A percentile compares a stretch with the other conserved stretches of the same genome.
Evolutionary conservation across 2,888 invertebrate genomes (phyloP).

Genomic region (Hypomecis atomaria): DNA sequence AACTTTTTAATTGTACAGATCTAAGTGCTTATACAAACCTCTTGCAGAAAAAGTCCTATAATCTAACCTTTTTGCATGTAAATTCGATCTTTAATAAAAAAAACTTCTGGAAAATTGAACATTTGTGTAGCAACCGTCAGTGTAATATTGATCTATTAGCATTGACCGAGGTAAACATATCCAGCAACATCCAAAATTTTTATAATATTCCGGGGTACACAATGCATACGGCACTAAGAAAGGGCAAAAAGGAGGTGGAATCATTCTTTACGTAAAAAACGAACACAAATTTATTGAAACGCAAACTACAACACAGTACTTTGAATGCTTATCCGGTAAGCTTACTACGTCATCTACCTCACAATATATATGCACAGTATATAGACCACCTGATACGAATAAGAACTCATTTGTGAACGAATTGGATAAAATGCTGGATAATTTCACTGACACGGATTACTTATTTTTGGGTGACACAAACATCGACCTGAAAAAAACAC

Average conservation of each 20-base stretch:
- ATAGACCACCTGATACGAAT: conserved; percentile 12
- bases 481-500: conserved; percentile 8
- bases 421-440: conserved; percentile 4
- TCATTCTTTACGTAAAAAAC: conserved; percentile 11
- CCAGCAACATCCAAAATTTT: neutral
- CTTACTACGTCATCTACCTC: conserved; percentile 1
- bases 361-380: neutral
- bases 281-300: conserved; percentile 6
- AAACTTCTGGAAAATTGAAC: conserved; percentile 20
- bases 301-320: neutral
- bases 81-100: conserved; percentile 8
- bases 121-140: neutral
- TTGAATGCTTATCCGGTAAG: conserved; percentile 15
- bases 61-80: conserved; percentile 13
- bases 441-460: neutral
- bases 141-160: conserved; percentile 11
- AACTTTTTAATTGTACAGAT: conserved; percentile 3
- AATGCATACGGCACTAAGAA: conserved; percentile 1
- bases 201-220: conserved; percentile 12
- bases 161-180: conserved; percentile 18
- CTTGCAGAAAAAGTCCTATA: neutral
- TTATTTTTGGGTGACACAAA: conserved; percentile 14
- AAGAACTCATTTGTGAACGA: conserved; percentile 9
- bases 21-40: neutral
- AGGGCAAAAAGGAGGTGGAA: conserved; percentile 10